A percentile compares a stretch with the other conserved stretches of the same genome.
These are phyloP conservation scores for Xylota segnis DNA, from an alignment of 2,888 invertebrate genomes.

Conservation along the genomic window DNA sequence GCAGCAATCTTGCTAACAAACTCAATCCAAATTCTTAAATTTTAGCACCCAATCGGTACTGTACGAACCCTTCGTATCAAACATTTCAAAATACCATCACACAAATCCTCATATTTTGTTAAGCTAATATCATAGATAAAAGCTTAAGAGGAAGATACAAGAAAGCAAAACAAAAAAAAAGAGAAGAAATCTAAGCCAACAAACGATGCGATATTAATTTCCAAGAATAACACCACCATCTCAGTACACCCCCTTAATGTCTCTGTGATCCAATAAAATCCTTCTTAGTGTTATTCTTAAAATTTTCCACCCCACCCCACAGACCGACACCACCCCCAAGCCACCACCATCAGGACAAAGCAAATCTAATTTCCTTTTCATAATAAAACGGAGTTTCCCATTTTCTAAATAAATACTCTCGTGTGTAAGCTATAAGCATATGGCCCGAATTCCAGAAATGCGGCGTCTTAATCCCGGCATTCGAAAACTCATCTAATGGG, in stretches of 20 bases:
- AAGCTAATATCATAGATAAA: conserved; percentile 27
- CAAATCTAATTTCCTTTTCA: conserved; percentile 73
- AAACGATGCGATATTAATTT: conserved; percentile 57
- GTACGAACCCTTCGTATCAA: neutral
- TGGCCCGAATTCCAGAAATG: conserved; percentile 58
- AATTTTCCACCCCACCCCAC: conserved; percentile 22
- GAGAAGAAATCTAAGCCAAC: conserved; percentile 41
- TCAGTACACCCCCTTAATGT: neutral
- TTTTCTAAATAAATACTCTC: conserved; percentile 42
- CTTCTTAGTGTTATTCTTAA: conserved; percentile 48
- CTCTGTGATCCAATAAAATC: conserved; percentile 52
- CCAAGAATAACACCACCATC: conserved; percentile 37
- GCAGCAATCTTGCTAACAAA: too few species aligned
- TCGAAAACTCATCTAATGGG: conserved; percentile 70
- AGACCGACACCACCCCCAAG: neutral
- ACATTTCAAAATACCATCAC: neutral
- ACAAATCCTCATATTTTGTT: neutral
- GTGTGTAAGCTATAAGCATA: conserved; percentile 44
- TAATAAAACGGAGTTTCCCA: conserved; percentile 68
- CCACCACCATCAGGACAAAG: conserved; percentile 39
- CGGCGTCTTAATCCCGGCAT: conserved; percentile 73
- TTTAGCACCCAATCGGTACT: neutral
- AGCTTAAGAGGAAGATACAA: conserved; percentile 3
- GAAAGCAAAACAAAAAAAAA: neutral
- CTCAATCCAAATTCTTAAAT: too few species aligned